These are phyloP conservation scores for Semicossyphus pulcher DNA, from an alignment of 2,113 vertebrate species.

Conservation along the genomic window DNA sequence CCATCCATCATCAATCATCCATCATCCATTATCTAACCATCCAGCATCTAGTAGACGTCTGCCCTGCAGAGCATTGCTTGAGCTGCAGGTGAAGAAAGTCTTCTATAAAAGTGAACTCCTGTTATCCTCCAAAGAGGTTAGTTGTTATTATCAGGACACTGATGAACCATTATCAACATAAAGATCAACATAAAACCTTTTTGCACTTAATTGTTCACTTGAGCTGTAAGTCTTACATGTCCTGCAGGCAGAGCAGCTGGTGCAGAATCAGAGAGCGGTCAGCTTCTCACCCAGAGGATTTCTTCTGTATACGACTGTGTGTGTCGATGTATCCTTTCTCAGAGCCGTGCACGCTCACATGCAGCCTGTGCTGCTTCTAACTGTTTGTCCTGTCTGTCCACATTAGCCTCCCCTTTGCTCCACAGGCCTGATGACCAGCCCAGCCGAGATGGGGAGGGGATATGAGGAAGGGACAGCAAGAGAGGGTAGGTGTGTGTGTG, in stretches of 20 bases:
- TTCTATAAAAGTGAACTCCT: too few species aligned
- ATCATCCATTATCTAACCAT: too few species aligned
- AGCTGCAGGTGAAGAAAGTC: too few species aligned
- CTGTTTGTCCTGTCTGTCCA: conserved; percentile 72
- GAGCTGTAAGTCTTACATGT: not conserved
- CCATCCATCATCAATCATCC: too few species aligned
- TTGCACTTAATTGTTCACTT: not conserved
- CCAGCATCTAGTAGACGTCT: too few species aligned
- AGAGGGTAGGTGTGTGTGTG: conserved; percentile 7
- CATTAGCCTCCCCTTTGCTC: conserved; percentile 75
- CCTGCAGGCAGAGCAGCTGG: not conserved
- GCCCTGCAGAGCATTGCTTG: too few species aligned
- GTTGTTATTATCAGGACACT: too few species aligned
- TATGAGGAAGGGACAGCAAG: conserved; percentile 25
- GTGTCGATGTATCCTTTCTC: conserved; percentile 3
- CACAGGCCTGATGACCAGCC: conserved; percentile 51
- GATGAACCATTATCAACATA: too few species aligned
- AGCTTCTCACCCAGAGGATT: not conserved
- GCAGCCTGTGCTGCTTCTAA: conserved; percentile 54
- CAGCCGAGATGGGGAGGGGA: conserved; percentile 38
- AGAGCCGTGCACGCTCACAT: conserved; percentile 20
- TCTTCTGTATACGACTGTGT: not conserved
- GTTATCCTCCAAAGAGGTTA: too few species aligned
- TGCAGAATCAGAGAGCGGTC: not conserved
- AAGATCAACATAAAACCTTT: too few species aligned